Conservation (phyloP, 2,113 vertebrate genomes). For the Odontesthes bonariensis region DNA sequence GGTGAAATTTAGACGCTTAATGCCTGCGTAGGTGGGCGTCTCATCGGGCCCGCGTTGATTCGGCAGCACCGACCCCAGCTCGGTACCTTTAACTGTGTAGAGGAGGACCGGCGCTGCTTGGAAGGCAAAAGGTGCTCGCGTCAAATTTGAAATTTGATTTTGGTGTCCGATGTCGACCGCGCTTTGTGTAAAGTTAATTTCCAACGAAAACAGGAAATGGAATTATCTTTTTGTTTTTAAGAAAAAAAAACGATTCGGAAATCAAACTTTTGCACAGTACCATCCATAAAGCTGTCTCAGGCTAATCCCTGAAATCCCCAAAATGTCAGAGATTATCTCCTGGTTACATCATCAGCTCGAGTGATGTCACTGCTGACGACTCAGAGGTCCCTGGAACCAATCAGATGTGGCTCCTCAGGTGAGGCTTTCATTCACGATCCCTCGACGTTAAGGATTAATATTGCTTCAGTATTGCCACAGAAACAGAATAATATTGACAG, state of each 20-base stretch:
- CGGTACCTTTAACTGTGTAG: constrained; percentile 11
- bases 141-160: neutral
- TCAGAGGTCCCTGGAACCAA: constrained; percentile 60
- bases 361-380: constrained; percentile 64
- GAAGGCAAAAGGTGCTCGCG: neutral
- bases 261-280: constrained; percentile 29
- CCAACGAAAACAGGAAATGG: neutral
- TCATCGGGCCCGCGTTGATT: neutral
- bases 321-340: constrained; percentile 65
- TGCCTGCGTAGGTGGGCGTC: neutral
- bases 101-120: constrained; percentile 10
- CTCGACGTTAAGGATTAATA: constrained; percentile 77
- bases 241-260: neutral
- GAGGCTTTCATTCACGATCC: constrained; percentile 65
- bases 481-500: constrained; percentile 68
- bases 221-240: neutral
- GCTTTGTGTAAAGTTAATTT: neutral
- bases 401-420: constrained; percentile 63
- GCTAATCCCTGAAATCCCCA: constrained; percentile 35
- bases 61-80: neutral
- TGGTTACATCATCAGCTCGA: constrained; percentile 73
- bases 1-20: neutral
- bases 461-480: constrained; percentile 86
- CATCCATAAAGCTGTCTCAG: constrained; percentile 13
- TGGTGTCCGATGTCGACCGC: neutral